phyloP scores from a whole-genome alignment of 1,140 invertebrate genomes.

The Plodia interpunctella region DNA sequence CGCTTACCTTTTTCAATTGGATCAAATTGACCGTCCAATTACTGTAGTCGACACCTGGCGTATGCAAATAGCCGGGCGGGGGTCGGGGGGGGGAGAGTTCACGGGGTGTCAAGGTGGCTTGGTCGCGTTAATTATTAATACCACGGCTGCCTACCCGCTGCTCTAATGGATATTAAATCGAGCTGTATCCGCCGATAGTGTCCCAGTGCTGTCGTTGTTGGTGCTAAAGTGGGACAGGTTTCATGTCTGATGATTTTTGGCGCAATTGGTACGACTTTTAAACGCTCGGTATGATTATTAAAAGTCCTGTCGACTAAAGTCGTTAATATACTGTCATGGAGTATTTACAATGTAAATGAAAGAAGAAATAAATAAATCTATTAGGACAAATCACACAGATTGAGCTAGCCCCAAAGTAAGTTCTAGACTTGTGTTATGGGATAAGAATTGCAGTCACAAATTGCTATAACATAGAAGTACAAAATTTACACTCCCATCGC shows the following conservation, averaged over 20 bases:
- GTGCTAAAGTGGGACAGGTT: not conserved
- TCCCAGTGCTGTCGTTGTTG: not conserved
- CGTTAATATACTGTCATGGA: no score
- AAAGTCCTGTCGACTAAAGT: no score
- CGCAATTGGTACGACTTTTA: not conserved
- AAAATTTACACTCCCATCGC: no score
- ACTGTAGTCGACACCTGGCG: constrained; percentile 24
- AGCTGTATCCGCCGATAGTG: not conserved
- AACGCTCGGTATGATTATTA: no score
- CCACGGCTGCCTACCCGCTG: not conserved
- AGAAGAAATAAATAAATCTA: no score
- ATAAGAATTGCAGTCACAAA: no score
- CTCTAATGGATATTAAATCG: constrained; percentile 9
- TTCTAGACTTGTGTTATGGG: no score
- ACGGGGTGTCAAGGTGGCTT: constrained; percentile 27
- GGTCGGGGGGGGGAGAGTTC: constrained; percentile 21
- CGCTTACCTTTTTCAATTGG: constrained; percentile 8
- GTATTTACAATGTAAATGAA: no score
- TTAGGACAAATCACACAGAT: no score
- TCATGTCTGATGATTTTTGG: not conserved
- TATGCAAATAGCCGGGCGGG: constrained; percentile 21
- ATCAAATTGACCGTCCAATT: constrained; percentile 26
- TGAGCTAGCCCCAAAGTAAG: no score
- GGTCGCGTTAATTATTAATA: constrained; percentile 25
- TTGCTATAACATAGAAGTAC: no score